These are phyloP conservation scores for Horisme vitalbata DNA, from an alignment of 2,888 invertebrate species.

Conservation along the genomic window DNA sequence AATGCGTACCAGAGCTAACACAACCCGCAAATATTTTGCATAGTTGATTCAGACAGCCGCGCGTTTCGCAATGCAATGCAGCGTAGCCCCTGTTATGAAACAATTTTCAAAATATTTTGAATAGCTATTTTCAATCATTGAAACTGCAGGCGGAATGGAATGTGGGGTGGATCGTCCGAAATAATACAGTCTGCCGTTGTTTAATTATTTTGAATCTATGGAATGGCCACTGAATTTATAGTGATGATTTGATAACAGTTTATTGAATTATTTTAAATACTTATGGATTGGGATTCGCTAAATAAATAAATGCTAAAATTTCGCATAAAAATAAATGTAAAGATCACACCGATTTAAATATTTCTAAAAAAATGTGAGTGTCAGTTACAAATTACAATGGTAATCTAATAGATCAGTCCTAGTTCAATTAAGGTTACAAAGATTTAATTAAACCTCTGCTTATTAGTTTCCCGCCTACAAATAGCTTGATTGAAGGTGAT, in stretches of 20 bases:
- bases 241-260: conserved; percentile 13
- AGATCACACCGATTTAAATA: too few relatives aligned
- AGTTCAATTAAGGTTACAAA: too few relatives aligned
- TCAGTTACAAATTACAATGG: too few relatives aligned
- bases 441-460: too few relatives aligned
- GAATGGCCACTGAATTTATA: conserved; percentile 13
- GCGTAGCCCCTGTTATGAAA: conserved; percentile 69
- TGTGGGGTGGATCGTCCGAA: conserved; percentile 61
- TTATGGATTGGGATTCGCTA: conserved; percentile 43
- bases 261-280: conserved; percentile 7
- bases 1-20: conserved; percentile 48
- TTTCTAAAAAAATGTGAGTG: too few relatives aligned
- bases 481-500: too few relatives aligned
- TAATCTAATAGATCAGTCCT: too few relatives aligned
- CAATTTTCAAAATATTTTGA: conserved; percentile 83
- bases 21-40: conserved; percentile 67
- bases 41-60: conserved; percentile 61
- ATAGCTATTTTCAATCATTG: conserved; percentile 82
- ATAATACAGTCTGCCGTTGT: conserved; percentile 49
- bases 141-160: conserved; percentile 73
- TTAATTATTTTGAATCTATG: conserved; percentile 44
- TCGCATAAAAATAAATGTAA: too few relatives aligned
- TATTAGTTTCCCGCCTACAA: too few relatives aligned
- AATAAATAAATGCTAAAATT: too few relatives aligned
- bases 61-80: conserved; percentile 61